phyloP scores from a whole-genome alignment of 2,888 invertebrate genomes.

The Chalcosyrphus nemorum region DNA sequence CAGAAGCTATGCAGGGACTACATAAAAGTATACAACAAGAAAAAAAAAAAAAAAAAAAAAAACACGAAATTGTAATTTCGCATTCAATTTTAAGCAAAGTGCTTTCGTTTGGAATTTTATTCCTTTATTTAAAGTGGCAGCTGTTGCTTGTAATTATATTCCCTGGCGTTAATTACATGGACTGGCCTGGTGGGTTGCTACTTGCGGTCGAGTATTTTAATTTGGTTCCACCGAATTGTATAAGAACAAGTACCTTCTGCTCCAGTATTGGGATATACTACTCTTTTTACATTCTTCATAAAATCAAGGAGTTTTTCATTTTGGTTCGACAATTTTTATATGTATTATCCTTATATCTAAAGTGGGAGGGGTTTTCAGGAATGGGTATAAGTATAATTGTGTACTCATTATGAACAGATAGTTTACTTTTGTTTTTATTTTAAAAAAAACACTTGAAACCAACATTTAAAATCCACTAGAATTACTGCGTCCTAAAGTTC shows the following conservation, averaged over 20 bases:
- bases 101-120: conserved; percentile 35
- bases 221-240: conserved; percentile 41
- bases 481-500: too few species aligned
- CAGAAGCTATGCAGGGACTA: not conserved
- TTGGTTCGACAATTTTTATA: conserved; percentile 17
- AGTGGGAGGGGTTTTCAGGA: not conserved
- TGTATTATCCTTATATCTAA: conserved; percentile 9
- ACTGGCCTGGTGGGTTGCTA: conserved; percentile 18
- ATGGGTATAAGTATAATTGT: not conserved
- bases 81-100: conserved; percentile 23
- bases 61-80: not conserved
- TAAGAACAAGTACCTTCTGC: conserved; percentile 2
- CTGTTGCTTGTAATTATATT: conserved; percentile 54
- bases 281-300: conserved; percentile 2
- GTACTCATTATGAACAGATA: not conserved
- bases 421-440: not conserved
- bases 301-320: conserved; percentile 17
- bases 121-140: conserved; percentile 31
- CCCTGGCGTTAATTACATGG: conserved; percentile 40
- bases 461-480: too few species aligned
- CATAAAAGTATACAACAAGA: not conserved
- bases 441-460: too few species aligned
- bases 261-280: conserved; percentile 7
- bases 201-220: conserved; percentile 52
- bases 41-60: not conserved